Conservation (phyloP, 2,797 vertebrate genomes). For the Odontamblyopus lacepedii region DNA sequence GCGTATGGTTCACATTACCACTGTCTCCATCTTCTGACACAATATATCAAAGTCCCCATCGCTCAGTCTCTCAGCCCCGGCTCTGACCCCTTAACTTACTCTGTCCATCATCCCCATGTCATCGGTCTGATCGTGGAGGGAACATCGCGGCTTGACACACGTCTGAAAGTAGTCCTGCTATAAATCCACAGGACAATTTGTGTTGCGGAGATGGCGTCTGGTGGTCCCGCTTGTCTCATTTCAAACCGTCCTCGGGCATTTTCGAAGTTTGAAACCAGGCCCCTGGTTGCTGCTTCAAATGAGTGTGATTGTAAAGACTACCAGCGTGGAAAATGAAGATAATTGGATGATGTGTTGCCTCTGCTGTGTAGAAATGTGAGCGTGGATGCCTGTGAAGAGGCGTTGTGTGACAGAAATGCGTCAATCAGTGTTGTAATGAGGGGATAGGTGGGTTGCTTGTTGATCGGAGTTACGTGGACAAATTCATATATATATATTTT, state of each 20-base stretch:
- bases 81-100: conserved; percentile 55
- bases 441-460: background rate
- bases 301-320: conserved; percentile 15
- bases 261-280: conserved; percentile 30
- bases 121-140: conserved; percentile 50
- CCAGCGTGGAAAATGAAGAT: background rate
- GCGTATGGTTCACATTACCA: conserved; percentile 65
- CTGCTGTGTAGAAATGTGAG: conserved; percentile 3
- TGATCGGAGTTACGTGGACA: background rate
- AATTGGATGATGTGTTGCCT: conserved; percentile 13
- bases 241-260: conserved; percentile 15
- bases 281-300: conserved; percentile 46
- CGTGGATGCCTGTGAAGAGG: conserved; percentile 19
- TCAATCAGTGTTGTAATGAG: conserved; percentile 2
- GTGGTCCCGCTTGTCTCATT: conserved; percentile 28
- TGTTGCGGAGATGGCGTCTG: conserved; percentile 28
- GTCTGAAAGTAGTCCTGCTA: conserved; percentile 47
- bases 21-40: conserved; percentile 45
- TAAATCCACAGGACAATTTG: conserved; percentile 49
- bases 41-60: conserved; percentile 59
- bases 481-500: no score
- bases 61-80: conserved; percentile 39
- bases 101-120: conserved; percentile 62
- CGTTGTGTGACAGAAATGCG: conserved; percentile 21
- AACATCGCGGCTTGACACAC: conserved; percentile 52